These are phyloP conservation scores for Metaphire vulgaris DNA, from an alignment of 1,140 invertebrate species.

Conservation along the genomic window DNA sequence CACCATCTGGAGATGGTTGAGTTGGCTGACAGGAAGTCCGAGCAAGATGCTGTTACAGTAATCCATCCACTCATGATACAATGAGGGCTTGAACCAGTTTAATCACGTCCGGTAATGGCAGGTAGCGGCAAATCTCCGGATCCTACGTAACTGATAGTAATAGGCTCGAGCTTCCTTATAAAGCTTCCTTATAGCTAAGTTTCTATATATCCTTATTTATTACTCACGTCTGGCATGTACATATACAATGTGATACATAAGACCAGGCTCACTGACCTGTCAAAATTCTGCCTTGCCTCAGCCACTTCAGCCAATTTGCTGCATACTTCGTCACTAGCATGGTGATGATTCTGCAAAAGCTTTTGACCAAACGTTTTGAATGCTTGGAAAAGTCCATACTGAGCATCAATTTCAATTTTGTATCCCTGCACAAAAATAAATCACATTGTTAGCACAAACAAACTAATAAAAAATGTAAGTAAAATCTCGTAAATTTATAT, in stretches of 20 bases:
- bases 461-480: too few relatives aligned
- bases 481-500: too few relatives aligned
- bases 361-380: slow-evolving; percentile 97
- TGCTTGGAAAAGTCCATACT: slow-evolving; percentile 89
- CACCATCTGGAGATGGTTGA: too few relatives aligned
- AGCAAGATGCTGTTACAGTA: too few relatives aligned
- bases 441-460: not conserved
- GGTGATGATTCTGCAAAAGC: slow-evolving; percentile 87
- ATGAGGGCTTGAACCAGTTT: too few relatives aligned
- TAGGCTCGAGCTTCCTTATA: too few relatives aligned
- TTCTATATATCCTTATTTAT: not conserved
- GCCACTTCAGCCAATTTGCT: slow-evolving; percentile 88
- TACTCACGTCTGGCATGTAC: not conserved
- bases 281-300: slow-evolving; percentile 80
- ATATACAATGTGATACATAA: not conserved
- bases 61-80: too few relatives aligned
- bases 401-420: slow-evolving; percentile 94
- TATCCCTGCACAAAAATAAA: slow-evolving; percentile 67
- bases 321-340: slow-evolving; percentile 90
- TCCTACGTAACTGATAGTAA: too few relatives aligned
- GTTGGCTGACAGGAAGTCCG: too few relatives aligned
- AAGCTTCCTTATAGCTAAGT: not conserved
- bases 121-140: too few relatives aligned
- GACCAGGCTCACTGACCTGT: slow-evolving; percentile 60
- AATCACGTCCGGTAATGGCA: too few relatives aligned